Base-by-base conservation (phyloP, 2,797 vertebrate species). In the Oreonectes daqikongensis region DNA sequence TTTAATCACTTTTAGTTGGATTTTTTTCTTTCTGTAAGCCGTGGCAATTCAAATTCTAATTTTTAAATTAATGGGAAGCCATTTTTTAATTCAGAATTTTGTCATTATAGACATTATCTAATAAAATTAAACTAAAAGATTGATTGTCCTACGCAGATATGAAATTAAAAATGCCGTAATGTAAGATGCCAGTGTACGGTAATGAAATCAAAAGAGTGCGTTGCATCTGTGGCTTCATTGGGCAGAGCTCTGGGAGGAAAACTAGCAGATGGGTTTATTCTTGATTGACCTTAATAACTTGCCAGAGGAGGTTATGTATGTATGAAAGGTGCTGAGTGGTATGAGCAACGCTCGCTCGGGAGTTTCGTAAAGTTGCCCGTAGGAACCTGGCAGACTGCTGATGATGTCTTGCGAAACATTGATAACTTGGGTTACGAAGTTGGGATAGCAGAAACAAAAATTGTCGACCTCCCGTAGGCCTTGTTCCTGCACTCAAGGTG, bases 221-320 rank as follows among this genome's bases (percentile, higher is more conserved):
- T 30, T 61, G 17, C 30, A 35, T 61, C 28, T 61, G 59, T 61
- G 28, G 17, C 18, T 18, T 61, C 59, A 60, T 60, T 65, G 22
- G n/a, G 5, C 17, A 73, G 5, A 17, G 32, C 15, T 63, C 20
- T 17, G 61, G 46, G 72, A 18, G 22, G 0, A 35, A 42, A 42
- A n/a, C 46, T 40, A 60, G 22, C 46, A 52, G 22, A 65, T 9
- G 46, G 32, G 26, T 65, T 74, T 48, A 73, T 7, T 18, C 22
- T 42, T 65, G 32, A 65, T 53, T 74, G 48, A 74, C 38, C 32
- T 74, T 40, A 38, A 73, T 32, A 63, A n/a, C 20, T 52, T 26
- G 59, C 59, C 61, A 73, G 32, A 50, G 10, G 26, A 22, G 26
- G 53, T 44, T 53, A 4, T 55, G 14, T 40, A 17, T 44, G 26